Conservation (phyloP, 2,888 invertebrate species). For the Asteroscopus sphinx region DNA sequence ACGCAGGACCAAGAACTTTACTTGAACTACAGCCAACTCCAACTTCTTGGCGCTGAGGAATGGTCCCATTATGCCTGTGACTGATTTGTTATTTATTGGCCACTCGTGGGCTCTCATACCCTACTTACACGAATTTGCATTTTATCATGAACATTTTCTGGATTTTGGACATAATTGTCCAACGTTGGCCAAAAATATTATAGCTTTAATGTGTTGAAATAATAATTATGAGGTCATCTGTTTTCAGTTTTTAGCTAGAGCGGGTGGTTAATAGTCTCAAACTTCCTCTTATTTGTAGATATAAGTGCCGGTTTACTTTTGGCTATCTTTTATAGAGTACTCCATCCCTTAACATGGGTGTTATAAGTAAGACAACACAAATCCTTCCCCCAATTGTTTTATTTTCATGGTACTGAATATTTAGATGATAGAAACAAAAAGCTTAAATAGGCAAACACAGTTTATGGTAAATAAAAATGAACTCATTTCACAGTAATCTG, state of each 20-base stretch:
- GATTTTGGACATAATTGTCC: slow-evolving; percentile 53
- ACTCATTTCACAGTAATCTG: too few species aligned
- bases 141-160: slow-evolving; percentile 59
- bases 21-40: slow-evolving; percentile 81
- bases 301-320: neutral
- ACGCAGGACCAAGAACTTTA: slow-evolving; percentile 69
- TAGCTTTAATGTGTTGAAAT: slow-evolving; percentile 42
- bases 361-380: too few species aligned
- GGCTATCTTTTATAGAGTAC: neutral
- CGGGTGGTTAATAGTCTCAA: slow-evolving; percentile 12
- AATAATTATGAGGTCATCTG: slow-evolving; percentile 43
- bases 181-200: slow-evolving; percentile 47
- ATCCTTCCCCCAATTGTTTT: too few species aligned
- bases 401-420: too few species aligned
- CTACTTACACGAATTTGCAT: slow-evolving; percentile 61
- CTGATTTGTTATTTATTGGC: slow-evolving; percentile 86
- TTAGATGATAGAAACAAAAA: too few species aligned
- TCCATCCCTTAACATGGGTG: too few species aligned
- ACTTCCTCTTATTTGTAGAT: neutral
- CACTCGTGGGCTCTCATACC: slow-evolving; percentile 73
- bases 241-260: neutral
- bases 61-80: slow-evolving; percentile 82
- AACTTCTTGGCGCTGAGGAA: slow-evolving; percentile 81
- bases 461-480: too few species aligned
- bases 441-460: too few species aligned